Evolutionary conservation across 2,888 invertebrate genomes (phyloP).

Genomic region (Oxyteleia sp.): DNA sequence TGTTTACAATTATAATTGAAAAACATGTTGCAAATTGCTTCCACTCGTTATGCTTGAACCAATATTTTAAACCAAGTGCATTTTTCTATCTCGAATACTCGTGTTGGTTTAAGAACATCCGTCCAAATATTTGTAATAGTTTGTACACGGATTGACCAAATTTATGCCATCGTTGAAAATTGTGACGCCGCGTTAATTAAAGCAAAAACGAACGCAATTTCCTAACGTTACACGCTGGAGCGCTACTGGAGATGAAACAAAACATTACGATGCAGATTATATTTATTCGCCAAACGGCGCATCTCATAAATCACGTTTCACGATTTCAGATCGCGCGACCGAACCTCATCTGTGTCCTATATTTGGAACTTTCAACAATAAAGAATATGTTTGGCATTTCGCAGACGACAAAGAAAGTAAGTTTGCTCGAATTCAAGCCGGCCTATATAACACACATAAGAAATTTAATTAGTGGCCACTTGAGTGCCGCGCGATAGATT

Average conservation of each 20-base stretch:
- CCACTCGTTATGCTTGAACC: no score
- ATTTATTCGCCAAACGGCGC: constrained; percentile 15
- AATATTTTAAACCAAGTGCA: neutral
- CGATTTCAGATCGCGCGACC: constrained; percentile 11
- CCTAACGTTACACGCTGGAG: neutral
- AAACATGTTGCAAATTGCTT: neutral
- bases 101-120: neutral
- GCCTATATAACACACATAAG: constrained; percentile 54
- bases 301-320: constrained; percentile 31
- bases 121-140: neutral
- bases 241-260: neutral
- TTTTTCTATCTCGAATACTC: neutral
- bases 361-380: constrained; percentile 50
- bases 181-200: neutral
- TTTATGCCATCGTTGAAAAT: neutral
- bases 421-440: constrained; percentile 34
- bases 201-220: constrained; percentile 1
- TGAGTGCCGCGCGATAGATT: constrained; percentile 59
- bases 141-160: neutral
- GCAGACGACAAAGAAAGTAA: constrained; percentile 42
- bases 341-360: constrained; percentile 27
- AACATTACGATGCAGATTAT: constrained; percentile 4
- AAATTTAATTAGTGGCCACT: constrained; percentile 70
- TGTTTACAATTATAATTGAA: constrained; percentile 5
- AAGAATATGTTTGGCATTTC: constrained; percentile 48